Percentiles rank a stretch among this genome's conserved stretches.
phyloP scores from a whole-genome alignment of 2,888 invertebrate genomes.

The Ashinkailepas kermadecensis region DNA sequence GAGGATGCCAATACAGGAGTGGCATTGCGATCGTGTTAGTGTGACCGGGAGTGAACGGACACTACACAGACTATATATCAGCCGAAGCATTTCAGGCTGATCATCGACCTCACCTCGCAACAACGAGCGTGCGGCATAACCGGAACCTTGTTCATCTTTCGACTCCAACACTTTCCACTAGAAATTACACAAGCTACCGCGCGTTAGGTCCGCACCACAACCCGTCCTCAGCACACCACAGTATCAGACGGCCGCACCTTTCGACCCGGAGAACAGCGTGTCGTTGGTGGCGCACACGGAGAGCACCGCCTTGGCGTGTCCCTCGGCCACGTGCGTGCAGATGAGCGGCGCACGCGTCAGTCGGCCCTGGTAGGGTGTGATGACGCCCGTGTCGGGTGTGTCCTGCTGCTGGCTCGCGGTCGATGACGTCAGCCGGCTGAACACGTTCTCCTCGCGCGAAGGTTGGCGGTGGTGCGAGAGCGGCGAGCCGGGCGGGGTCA shows the following conservation, averaged over 20 bases:
- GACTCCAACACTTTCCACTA: too few relatives aligned
- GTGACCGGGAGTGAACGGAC: too few relatives aligned
- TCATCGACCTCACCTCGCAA: too few relatives aligned
- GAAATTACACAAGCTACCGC: too few relatives aligned
- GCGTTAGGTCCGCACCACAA: too few relatives aligned
- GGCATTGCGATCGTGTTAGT: too few relatives aligned
- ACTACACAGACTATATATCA: too few relatives aligned
- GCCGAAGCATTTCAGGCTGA: too few relatives aligned
- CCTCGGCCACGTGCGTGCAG: conserved; percentile 73
- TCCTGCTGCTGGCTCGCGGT: conserved; percentile 44
- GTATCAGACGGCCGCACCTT: conserved; percentile 50
- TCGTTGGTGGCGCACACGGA: conserved; percentile 67
- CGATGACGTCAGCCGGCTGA: conserved; percentile 60
- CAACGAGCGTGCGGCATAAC: too few relatives aligned
- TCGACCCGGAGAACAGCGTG: conserved; percentile 70
- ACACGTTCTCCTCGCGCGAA: conserved; percentile 57
- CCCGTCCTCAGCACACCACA: too few relatives aligned
- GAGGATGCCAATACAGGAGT: too few relatives aligned
- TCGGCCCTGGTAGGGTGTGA: conserved; percentile 49
- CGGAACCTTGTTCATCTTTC: too few relatives aligned
- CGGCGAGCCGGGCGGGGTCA: conserved; percentile 14
- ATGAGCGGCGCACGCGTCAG: conserved; percentile 50
- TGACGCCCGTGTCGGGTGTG: conserved; percentile 44
- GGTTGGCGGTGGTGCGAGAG: conserved; percentile 36
- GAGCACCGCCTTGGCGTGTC: conserved; percentile 75